Base-by-base conservation (phyloP, 1,140 invertebrate genomes). In the Ruditapes philippinarum region DNA sequence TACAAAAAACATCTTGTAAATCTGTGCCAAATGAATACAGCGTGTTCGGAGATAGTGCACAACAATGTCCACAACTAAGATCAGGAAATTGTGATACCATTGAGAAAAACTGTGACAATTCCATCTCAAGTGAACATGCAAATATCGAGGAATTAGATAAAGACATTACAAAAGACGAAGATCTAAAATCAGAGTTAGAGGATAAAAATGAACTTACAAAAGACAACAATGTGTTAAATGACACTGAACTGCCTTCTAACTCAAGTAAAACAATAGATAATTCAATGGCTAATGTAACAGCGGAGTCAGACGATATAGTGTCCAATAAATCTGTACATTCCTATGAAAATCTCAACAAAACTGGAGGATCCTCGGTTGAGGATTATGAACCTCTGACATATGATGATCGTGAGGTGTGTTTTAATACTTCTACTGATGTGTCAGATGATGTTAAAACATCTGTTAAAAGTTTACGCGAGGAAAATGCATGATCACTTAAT, bases 11-110 rank as follows among this genome's bases (percentile, higher is more conserved):
- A 22, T 40, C 33, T 42, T 12, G 79, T 42, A 82, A 70, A 74
- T 74, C 62, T 60, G 65, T 82, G 79, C 80, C 78, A 51, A 89
- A 89, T 83, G 87, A 89, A 22, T 82, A 89, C 54, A 89, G 65
- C 80, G 76, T 68, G 22, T 57, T 88, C 28, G n/a, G 40, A 49
- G 68, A 84, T 22, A 70, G 31, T 0, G 7, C 74, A 38, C 31
- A 78, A 78, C n/a, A n/a, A n/a, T n/a, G n/a, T n/a, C n/a, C n/a
- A n/a, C n/a, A n/a, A n/a, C n/a, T n/a, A n/a, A 62, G n/a, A 25
- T 81, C 57, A 33, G 79, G 28, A 19, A 38, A 57, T 0, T 36
- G 1, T 33, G 28, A 51, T 54, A n/a, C 54, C 0, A 33, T 31
- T 17, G 74, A 5, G 33, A 36, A 31, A 36, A 31, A 22, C n/a